A percentile compares a stretch with the other conserved stretches of the same genome.
These are phyloP conservation scores for Dermatophagoides farinae DNA, from an alignment of 1,140 invertebrate genomes.

Conservation along the genomic window DNA sequence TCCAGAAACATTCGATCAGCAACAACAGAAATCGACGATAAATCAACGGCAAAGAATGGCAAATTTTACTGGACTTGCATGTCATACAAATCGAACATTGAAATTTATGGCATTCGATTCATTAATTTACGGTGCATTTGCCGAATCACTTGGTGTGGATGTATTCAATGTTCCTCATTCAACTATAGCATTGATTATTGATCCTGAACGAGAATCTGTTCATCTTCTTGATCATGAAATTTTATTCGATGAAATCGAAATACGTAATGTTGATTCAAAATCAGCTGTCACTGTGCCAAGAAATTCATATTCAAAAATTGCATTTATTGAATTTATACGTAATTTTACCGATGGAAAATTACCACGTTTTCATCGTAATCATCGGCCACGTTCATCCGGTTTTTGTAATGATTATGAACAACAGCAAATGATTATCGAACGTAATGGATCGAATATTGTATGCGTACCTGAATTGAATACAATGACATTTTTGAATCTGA, in stretches of 20 bases:
- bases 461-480: conserved; percentile 35
- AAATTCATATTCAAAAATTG: conserved; percentile 10
- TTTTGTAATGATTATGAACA: not conserved
- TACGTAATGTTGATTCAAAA: not conserved
- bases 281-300: not conserved
- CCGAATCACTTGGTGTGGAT: conserved; percentile 40
- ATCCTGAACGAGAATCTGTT: conserved; percentile 27
- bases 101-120: conserved; percentile 48
- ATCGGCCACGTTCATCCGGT: conserved; percentile 2
- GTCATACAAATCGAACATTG: conserved; percentile 41
- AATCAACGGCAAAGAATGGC: not conserved
- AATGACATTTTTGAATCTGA: conserved; percentile 23
- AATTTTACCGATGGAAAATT: conserved; percentile 38
- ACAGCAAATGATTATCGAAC: conserved; percentile 6
- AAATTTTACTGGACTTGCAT: conserved; percentile 29
- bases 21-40: not conserved
- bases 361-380: conserved; percentile 30
- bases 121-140: conserved; percentile 42
- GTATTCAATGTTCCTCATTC: conserved; percentile 30
- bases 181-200: conserved; percentile 46
- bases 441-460: not conserved
- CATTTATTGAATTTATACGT: conserved; percentile 34
- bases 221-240: conserved; percentile 12
- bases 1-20: conserved; percentile 13
- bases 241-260: not conserved